phyloP scores from a whole-genome alignment of 2,797 vertebrate species.

The Allobates femoralis region DNA sequence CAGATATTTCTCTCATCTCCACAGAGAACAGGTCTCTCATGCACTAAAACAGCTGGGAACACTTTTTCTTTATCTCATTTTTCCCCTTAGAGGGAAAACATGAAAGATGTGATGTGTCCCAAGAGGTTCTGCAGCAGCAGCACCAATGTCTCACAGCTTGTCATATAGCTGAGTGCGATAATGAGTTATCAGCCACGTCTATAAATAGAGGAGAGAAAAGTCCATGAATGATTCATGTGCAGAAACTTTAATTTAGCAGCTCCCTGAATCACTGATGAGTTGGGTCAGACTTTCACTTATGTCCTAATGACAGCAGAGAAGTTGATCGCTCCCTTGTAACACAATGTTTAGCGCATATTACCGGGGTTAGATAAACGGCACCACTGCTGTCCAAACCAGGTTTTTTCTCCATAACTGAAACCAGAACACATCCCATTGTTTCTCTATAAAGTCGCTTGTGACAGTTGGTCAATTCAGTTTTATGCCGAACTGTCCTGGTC shows the following conservation, averaged over 20 bases:
- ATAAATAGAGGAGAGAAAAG: slow-evolving; percentile 20
- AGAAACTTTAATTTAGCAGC: slow-evolving; percentile 28
- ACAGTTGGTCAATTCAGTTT: no score
- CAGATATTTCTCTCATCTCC: background rate
- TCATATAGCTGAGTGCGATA: slow-evolving; percentile 15
- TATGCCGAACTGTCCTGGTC: no score
- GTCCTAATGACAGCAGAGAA: background rate
- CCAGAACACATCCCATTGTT: no score
- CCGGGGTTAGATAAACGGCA: background rate
- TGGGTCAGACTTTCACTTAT: background rate
- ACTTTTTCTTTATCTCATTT: background rate
- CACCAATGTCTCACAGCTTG: background rate
- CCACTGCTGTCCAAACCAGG: no score
- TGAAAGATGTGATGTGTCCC: background rate
- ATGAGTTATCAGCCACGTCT: background rate
- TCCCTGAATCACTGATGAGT: slow-evolving; percentile 2
- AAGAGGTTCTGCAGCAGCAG: slow-evolving; percentile 50
- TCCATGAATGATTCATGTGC: slow-evolving; percentile 13
- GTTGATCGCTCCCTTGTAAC: background rate
- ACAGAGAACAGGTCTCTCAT: background rate
- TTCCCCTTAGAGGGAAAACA: background rate
- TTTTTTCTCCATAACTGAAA: no score
- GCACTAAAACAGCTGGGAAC: background rate
- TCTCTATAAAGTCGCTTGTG: no score
- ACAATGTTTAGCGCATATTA: background rate